Evolutionary conservation across 2,797 vertebrate species (phyloP).

Genomic region (Tolypeutes matacus): DNA sequence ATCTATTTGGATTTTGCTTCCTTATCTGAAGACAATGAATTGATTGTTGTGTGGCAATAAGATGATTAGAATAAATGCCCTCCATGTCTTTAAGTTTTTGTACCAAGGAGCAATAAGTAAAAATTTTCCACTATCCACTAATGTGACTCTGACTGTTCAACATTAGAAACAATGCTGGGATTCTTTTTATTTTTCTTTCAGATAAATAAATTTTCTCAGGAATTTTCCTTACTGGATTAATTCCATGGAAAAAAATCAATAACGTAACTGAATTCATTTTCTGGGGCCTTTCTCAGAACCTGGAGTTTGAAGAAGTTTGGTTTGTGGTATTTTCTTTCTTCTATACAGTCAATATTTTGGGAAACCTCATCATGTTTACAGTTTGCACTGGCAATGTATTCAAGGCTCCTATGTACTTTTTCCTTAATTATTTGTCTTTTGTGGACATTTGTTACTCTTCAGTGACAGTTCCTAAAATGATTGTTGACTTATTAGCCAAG

Average conservation of each 20-base stretch:
- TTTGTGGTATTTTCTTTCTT: slow-evolving; percentile 42
- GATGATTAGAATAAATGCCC: background rate
- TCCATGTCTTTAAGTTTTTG: too few relatives aligned
- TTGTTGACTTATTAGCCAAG: too few relatives aligned
- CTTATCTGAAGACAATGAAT: background rate
- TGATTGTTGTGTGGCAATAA: background rate
- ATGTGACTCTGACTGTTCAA: background rate
- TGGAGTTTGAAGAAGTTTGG: background rate
- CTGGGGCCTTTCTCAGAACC: slow-evolving; percentile 33
- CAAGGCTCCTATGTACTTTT: too few relatives aligned
- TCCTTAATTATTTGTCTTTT: too few relatives aligned
- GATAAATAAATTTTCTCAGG: background rate
- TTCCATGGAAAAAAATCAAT: background rate
- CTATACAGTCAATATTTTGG: slow-evolving; percentile 32
- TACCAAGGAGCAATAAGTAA: background rate
- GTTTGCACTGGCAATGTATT: background rate
- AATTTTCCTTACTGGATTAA: background rate
- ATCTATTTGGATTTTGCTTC: background rate
- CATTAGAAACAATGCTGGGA: background rate
- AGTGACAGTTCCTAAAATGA: too few relatives aligned
- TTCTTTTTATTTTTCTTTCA: background rate
- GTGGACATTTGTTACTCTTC: too few relatives aligned
- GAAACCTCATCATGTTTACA: slow-evolving; percentile 66
- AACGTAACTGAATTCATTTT: slow-evolving; percentile 58
- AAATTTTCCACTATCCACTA: background rate